Conservation (phyloP, 2,888 invertebrate genomes). For the Molanna angustata region DNA sequence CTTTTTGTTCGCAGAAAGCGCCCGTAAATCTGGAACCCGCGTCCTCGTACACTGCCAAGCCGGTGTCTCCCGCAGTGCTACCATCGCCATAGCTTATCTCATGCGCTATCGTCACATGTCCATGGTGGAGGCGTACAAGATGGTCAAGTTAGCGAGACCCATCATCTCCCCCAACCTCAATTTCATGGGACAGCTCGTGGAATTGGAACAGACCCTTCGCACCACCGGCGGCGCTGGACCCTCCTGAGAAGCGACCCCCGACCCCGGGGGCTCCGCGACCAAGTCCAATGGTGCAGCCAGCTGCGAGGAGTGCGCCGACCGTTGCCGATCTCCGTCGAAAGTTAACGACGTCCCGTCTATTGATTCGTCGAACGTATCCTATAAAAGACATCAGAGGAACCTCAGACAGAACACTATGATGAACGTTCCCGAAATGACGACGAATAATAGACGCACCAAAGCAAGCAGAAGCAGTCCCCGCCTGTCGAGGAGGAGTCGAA, state of each 20-base stretch:
- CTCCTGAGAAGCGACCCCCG: slow-evolving; percentile 25
- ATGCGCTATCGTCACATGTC: slow-evolving; percentile 84
- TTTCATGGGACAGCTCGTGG: slow-evolving; percentile 87
- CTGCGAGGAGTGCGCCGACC: not conserved
- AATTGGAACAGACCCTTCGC: slow-evolving; percentile 71
- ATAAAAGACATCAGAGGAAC: not conserved
- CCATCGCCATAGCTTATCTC: slow-evolving; percentile 91
- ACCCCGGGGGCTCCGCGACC: slow-evolving; percentile 1
- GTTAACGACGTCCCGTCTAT: not conserved
- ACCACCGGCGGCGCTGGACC: slow-evolving; percentile 35
- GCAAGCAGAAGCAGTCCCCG: not conserved
- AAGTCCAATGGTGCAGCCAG: too few species aligned
- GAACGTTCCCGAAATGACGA: slow-evolving; percentile 4
- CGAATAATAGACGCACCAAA: slow-evolving; percentile 5
- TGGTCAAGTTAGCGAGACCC: slow-evolving; percentile 79
- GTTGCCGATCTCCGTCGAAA: not conserved
- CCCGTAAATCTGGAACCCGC: slow-evolving; percentile 37
- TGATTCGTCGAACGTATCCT: too few species aligned
- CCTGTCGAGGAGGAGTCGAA: not conserved
- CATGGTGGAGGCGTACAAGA: slow-evolving; percentile 83
- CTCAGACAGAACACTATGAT: not conserved
- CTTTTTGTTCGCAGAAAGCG: slow-evolving; percentile 28
- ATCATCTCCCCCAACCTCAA: slow-evolving; percentile 95
- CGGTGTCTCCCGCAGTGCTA: slow-evolving; percentile 91
- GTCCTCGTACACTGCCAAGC: slow-evolving; percentile 95